These are phyloP conservation scores for Euphonia xanthogaster DNA, from an alignment of 2,797 vertebrate genomes.

Conservation along the genomic window DNA sequence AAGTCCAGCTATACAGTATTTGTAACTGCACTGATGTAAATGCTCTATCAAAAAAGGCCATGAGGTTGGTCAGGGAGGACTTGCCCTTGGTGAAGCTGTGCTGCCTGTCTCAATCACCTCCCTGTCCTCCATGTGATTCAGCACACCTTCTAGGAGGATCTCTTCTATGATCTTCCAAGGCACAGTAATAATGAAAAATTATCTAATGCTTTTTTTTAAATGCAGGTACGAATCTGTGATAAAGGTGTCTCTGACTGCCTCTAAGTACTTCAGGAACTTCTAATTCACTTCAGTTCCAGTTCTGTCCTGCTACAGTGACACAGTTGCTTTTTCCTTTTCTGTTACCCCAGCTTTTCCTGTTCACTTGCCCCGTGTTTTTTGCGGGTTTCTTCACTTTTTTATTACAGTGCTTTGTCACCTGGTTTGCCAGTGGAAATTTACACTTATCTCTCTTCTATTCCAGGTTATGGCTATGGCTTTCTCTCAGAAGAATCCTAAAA, in stretches of 20 bases:
- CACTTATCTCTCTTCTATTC: neutral
- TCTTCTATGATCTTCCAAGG: neutral
- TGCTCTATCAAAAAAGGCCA: neutral
- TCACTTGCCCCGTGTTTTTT: neutral
- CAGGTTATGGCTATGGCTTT: conserved; percentile 93
- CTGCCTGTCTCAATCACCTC: neutral
- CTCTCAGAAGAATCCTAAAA: conserved; percentile 98
- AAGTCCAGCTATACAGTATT: neutral
- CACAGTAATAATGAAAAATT: neutral
- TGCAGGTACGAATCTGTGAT: neutral
- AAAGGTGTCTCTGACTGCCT: neutral
- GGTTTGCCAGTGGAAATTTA: neutral
- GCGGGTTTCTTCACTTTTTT: neutral
- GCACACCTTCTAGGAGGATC: neutral
- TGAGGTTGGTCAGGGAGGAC: neutral
- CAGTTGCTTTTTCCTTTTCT: neutral
- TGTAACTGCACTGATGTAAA: neutral
- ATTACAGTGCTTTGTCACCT: neutral
- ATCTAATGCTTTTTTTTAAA: neutral
- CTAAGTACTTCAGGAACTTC: neutral
- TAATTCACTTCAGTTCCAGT: neutral
- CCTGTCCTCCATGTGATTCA: neutral
- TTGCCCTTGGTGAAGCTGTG: neutral
- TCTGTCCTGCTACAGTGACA: neutral
- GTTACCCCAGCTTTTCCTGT: neutral